Percentiles rank a stretch among this genome's conserved stretches.
Evolutionary conservation across 1,140 invertebrate genomes (phyloP).

Genomic region (Sitophilus oryzae): DNA sequence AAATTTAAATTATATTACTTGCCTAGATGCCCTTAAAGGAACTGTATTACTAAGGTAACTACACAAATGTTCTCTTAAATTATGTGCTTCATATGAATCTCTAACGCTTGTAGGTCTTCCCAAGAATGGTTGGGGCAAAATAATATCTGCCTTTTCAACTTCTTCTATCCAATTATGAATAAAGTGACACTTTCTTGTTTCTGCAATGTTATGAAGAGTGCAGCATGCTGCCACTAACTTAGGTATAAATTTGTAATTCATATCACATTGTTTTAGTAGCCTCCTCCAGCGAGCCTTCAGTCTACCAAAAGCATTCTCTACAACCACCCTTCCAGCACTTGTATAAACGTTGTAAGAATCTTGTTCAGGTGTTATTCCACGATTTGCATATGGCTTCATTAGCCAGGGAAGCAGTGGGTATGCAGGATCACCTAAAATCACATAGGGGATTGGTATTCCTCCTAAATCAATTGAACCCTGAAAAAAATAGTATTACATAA

Average conservation of each 20-base stretch:
- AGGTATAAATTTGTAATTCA: conserved; percentile 26
- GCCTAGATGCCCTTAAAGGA: not conserved
- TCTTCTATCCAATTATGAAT: not conserved
- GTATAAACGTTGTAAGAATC: conserved; percentile 39
- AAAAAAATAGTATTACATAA: too few relatives aligned
- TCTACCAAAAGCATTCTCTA: conserved; percentile 43
- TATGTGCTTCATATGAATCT: not conserved
- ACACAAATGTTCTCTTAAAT: not conserved
- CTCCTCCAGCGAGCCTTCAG: conserved; percentile 30
- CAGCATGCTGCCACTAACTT: conserved; percentile 24
- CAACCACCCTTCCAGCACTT: conserved; percentile 29
- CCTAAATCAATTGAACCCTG: too few relatives aligned
- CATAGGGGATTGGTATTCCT: too few relatives aligned
- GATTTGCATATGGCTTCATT: conserved; percentile 38
- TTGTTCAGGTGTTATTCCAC: conserved; percentile 24
- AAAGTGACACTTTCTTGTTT: not conserved
- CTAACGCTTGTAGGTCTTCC: not conserved
- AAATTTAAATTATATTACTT: not conserved
- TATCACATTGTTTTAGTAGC: conserved; percentile 27
- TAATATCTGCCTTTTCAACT: not conserved
- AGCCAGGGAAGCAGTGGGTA: conserved; percentile 34
- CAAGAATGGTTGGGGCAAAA: not conserved
- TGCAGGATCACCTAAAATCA: conserved; percentile 27
- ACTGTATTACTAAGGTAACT: not conserved
- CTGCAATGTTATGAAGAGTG: conserved; percentile 16